Evolutionary conservation across 2,797 vertebrate species (phyloP), one percentile per base, ranked within the genome.

Genomic region (Erithacus rubecula): DNA sequence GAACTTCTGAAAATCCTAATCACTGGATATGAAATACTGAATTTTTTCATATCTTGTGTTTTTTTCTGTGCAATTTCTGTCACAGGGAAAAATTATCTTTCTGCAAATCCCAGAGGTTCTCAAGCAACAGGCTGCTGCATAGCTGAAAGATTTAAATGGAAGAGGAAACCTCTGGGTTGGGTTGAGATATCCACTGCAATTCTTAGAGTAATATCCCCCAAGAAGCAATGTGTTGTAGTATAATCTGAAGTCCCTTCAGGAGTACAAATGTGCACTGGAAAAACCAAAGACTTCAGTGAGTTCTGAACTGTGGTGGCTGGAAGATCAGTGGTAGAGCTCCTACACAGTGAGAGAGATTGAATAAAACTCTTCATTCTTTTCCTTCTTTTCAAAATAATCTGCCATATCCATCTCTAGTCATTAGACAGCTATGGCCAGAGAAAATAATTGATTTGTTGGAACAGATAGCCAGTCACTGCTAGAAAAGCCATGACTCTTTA

Each of bases 11-110:
- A 85, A 76, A 15, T 24, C 51, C 59, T 53, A 24, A 18, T 74
- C 8, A 9, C 2, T 34, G 5, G 10, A 37, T 83, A 39, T 12
- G 12, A 71, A 84, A 70, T 56, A 55, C 11, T 24, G 30, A 34
- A 0, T 12, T 32, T 68, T 75, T 52, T 32, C 15, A 11, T n/a
- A 63, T 43, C 24, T 12, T 1, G 0, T 20, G 2, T 3, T 44
- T 64, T 74, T 75, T 52, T 27, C 22, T 10, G 11, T 29, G 10
- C 19, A 22, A 20, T 47, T 44, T 70, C 60, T 49, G 0, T 24
- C 59, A 30, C 4, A 7, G 21, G 46, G 24, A 52, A 76, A 76
- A 32, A 60, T 11, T 19, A 32, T 24, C 9, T 16, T 89, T n/a
- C 27, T 11, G 1, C 32, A 79, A 71, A 64, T 46, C 23, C 32